These are phyloP conservation scores for Pseudomyrmex gracilis DNA, from an alignment of 1,140 invertebrate genomes.

Conservation along the genomic window DNA sequence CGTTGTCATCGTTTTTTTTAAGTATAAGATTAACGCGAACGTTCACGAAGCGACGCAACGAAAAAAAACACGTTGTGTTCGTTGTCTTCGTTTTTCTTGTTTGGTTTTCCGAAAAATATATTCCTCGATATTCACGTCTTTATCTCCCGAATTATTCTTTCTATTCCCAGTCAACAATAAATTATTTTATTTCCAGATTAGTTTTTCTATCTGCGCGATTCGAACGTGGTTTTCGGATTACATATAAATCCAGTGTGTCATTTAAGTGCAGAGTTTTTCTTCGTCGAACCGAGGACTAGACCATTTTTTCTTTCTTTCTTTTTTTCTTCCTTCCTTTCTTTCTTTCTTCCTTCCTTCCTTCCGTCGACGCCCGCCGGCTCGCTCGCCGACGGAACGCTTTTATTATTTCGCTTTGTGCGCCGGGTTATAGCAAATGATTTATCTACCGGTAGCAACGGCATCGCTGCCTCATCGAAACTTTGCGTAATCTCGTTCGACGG, in stretches of 20 bases:
- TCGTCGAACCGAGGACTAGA: conserved; percentile 29
- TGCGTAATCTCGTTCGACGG: conserved; percentile 77
- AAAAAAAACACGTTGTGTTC: background rate
- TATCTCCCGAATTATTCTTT: too few relatives aligned
- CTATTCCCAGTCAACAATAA: background rate
- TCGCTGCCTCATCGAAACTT: conserved; percentile 68
- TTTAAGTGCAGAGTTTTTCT: conserved; percentile 27
- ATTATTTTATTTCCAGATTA: conserved; percentile 41
- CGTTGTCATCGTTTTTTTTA: background rate
- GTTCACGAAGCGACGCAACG: background rate
- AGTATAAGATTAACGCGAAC: background rate
- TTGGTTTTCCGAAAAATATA: background rate
- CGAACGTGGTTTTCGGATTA: conserved; percentile 43
- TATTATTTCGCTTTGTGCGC: conserved; percentile 54
- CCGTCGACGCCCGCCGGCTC: conserved; percentile 8
- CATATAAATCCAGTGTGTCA: conserved; percentile 24
- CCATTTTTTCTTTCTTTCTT: conserved; percentile 30
- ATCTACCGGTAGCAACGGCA: conserved; percentile 67
- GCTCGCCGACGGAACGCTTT: conserved; percentile 38
- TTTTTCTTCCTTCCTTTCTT: conserved; percentile 32
- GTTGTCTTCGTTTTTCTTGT: background rate
- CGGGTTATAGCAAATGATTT: conserved; percentile 77
- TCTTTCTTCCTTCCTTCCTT: conserved; percentile 25
- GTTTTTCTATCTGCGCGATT: conserved; percentile 7
- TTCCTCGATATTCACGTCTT: too few relatives aligned